phyloP scores from a whole-genome alignment of 2,888 invertebrate genomes.

The Keiferia lycopersicella region DNA sequence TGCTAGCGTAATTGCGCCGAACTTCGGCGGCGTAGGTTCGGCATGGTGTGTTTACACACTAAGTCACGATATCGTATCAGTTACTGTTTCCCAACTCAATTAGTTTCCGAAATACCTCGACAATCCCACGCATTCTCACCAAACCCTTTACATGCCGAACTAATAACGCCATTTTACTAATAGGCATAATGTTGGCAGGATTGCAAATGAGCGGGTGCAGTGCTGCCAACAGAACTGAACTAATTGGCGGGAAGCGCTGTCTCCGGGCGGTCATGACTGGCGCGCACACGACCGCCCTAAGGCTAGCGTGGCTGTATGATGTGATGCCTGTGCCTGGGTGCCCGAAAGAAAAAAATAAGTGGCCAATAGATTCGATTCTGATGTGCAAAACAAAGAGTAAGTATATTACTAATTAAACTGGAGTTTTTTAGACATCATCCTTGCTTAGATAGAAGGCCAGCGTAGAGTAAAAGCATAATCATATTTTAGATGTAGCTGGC shows the following conservation, averaged over 20 bases:
- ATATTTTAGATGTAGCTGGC: too few relatives aligned
- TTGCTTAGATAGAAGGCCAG: too few relatives aligned
- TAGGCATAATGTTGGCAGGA: conserved; percentile 22
- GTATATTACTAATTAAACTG: too few relatives aligned
- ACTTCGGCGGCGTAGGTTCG: too few relatives aligned
- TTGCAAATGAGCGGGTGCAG: conserved; percentile 27
- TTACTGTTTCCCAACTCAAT: conserved; percentile 9
- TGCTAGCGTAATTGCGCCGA: too few relatives aligned
- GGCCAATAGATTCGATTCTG: neutral
- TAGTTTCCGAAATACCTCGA: conserved; percentile 13
- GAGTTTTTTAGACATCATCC: too few relatives aligned
- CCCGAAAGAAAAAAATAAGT: conserved; percentile 3
- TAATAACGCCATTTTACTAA: conserved; percentile 21
- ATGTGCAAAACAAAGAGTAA: too few relatives aligned
- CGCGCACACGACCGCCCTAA: conserved; percentile 37
- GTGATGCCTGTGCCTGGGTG: conserved; percentile 9
- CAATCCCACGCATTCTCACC: conserved; percentile 22
- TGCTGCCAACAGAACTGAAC: conserved; percentile 30
- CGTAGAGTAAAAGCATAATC: too few relatives aligned
- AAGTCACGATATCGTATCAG: neutral
- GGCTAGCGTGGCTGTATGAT: conserved; percentile 28
- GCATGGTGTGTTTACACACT: too few relatives aligned
- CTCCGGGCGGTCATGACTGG: conserved; percentile 43
- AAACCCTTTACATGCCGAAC: conserved; percentile 22
- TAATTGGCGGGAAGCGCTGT: conserved; percentile 38